Base-by-base conservation (phyloP, 2,888 invertebrate species). In the Drosophila percnosoma region DNA sequence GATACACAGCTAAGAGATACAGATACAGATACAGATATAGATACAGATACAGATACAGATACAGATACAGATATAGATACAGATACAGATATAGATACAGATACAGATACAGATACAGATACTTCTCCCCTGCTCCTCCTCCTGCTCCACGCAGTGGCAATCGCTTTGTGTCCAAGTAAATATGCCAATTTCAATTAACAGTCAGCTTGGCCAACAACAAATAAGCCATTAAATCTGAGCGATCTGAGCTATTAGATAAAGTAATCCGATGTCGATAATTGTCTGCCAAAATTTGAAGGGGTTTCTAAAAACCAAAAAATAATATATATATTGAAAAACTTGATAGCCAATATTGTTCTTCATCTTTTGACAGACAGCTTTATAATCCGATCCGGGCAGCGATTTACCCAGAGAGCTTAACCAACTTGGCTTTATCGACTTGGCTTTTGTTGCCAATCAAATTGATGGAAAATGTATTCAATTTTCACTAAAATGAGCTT, bases 91-190 rank as follows among this genome's bases (percentile, higher is more conserved):
- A 24, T 24, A 24, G 24, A 24, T 24, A 24, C 2, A 45, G 18
- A 40, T 36, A 42, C 18, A 64, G 27, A 34, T 48, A 49, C 72
- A 63, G 31, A 54, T 59, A 53, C 31, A 64, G 36, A 55, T 33
- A 66, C 54, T 15, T 24, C 24, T 45, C 45, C 49, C 15, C 40
- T 51, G 42, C 33, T 33, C 11, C 27, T 38, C 48, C 40, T 42
- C 24, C 36, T 18, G 65, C 53, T 40, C 31, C 45, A 15, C 49
- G 63, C 71, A 70, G 45, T 52, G 57, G 58, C 66, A 59, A 49
- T 68, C 66, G 68, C 73, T 75, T 70, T 73, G 62, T 75, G 60
- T 71, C 52, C 53, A 59, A 66, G 68, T 68, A 87, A 79, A 82
- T 68, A 74, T 53, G 58, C 62, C 57, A 70, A 62, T 71, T 74